Percentiles rank a stretch among this genome's conserved stretches.
phyloP scores from a whole-genome alignment of 1,140 invertebrate species.

The Drosophila saltans region DNA sequence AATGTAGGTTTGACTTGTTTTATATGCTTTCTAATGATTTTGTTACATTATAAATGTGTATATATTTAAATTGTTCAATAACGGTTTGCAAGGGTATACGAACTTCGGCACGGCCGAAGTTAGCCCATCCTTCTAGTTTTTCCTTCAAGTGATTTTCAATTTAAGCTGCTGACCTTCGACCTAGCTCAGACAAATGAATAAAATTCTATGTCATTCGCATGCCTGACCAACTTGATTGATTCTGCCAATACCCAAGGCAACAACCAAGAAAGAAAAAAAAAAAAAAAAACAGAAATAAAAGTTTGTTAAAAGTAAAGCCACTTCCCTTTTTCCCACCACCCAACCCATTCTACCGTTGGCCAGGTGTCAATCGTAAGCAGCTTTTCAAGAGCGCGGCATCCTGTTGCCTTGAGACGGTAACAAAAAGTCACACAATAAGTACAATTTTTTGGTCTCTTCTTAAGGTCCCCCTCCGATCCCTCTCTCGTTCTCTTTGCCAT shows the following conservation, averaged over 20 bases:
- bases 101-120: no score
- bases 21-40: no score
- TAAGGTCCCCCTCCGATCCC: not conserved
- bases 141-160: constrained; percentile 4
- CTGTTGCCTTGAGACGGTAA: constrained; percentile 10
- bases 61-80: no score
- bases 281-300: not conserved
- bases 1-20: no score
- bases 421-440: constrained; percentile 11
- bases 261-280: not conserved
- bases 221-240: constrained; percentile 16
- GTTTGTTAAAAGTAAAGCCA: constrained; percentile 11
- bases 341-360: not conserved
- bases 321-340: not conserved
- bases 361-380: constrained; percentile 19
- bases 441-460: not conserved
- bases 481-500: not conserved
- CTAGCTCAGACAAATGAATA: constrained; percentile 19
- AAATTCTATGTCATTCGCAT: constrained; percentile 14
- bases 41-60: no score
- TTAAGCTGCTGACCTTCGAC: constrained; percentile 11
- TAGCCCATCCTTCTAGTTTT: no score
- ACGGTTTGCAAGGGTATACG: no score
- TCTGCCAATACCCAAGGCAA: constrained; percentile 10
- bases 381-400: constrained; percentile 9